Evolutionary conservation across 2,113 vertebrate genomes (phyloP), one percentile per base, ranked within the genome.

Genomic region (Crypturellus undulatus): DNA sequence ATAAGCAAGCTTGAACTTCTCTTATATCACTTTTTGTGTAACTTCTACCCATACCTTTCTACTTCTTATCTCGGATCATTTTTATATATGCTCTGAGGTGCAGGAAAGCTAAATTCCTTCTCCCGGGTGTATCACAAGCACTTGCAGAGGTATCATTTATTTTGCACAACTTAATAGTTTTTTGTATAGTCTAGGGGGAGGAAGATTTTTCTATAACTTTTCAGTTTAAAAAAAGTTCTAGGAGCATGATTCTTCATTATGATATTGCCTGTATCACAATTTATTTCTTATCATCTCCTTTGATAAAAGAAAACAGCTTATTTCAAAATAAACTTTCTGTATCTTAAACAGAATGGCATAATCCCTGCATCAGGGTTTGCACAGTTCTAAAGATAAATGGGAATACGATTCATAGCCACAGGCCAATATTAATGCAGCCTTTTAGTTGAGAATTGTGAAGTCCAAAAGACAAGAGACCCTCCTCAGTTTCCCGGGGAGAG

Each of bases 261-360:
- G 49, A 83, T 68, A 94, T 71, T 24, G n/a, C 47, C 54, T 86
- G 3, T 76, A 84, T 84, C 77, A 84, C 45, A 92, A 43, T 47
- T 89, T 96, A 90, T 88, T 95, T 83, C 83, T 93, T 94, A 96
- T 88, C 89, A 77, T 17, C 52, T 80, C 52, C 36, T 94, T 54
- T 62, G 79, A 71, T 78, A 89, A 92, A 89, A 83, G n/a, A 93
- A 95, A 95, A 90, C n/a, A 40, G 69, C 30, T 93, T 81, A 25
- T 91, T 95, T 87, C 83, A 84, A 81, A 90, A 81, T 40, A 88
- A 83, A 79, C 72, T 47, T 76, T 87, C 70, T 94, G 25, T 32
- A 21, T 67, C 34, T 64, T 92, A 82, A 93, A 92, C 12, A 62
- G 76, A 82, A 87, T 24, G 49, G 43, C 17, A 36, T 60, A 89